A percentile compares a stretch with the other conserved stretches of the same genome.
phyloP scores from a whole-genome alignment of 2,888 invertebrate genomes.

The Phengaris arion region DNA sequence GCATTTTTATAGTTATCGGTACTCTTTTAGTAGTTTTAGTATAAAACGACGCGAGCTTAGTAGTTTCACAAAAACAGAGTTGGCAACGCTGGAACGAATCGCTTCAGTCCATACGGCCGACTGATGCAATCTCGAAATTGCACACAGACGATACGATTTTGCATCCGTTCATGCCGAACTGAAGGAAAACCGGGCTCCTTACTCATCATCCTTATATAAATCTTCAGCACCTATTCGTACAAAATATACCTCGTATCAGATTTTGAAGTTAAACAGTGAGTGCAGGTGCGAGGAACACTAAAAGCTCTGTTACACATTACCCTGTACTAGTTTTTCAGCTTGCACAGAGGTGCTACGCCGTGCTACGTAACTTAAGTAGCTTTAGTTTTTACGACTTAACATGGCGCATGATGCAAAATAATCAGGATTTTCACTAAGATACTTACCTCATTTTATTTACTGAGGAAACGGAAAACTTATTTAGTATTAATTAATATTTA shows the following conservation, averaged over 20 bases:
- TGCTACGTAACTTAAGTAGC: background rate
- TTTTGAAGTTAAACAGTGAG: slow-evolving; percentile 8
- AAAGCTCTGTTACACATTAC: slow-evolving; percentile 5
- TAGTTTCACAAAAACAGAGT: too few species aligned
- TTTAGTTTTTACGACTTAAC: slow-evolving; percentile 13
- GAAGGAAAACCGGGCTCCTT: too few species aligned
- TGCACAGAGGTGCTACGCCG: background rate
- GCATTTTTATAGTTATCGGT: too few species aligned
- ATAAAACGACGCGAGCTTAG: too few species aligned
- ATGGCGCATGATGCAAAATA: background rate
- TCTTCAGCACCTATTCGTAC: background rate
- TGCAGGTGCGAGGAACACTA: slow-evolving; percentile 1
- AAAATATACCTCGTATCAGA: background rate
- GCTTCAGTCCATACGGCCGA: too few species aligned
- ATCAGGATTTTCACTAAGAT: background rate
- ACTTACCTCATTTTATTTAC: background rate
- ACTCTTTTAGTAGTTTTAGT: too few species aligned
- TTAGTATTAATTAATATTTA: background rate
- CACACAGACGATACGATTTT: too few species aligned
- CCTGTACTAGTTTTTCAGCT: background rate
- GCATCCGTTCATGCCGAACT: too few species aligned
- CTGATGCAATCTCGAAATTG: too few species aligned
- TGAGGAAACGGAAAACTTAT: background rate
- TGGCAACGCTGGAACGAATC: too few species aligned
- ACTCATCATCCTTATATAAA: background rate